Percentiles rank a stretch among this genome's conserved stretches.
These are phyloP conservation scores for Dicycla oo DNA, from an alignment of 2,888 invertebrate genomes.

Conservation along the genomic window DNA sequence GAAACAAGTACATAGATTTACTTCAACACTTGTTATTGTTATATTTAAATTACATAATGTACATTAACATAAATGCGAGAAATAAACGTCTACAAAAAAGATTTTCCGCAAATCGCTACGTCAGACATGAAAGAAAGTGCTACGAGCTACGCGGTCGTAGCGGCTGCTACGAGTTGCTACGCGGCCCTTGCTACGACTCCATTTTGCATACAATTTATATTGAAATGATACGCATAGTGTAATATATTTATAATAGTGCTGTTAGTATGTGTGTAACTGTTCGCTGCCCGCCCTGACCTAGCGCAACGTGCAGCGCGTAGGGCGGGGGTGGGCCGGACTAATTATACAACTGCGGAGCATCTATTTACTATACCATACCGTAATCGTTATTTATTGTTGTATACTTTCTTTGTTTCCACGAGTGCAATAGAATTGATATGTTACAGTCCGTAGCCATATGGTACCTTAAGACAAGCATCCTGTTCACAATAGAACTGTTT, in stretches of 20 bases:
- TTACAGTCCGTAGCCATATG: not conserved
- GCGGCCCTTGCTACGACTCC: slow-evolving; percentile 51
- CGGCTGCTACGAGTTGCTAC: slow-evolving; percentile 58
- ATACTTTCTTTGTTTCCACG: slow-evolving; percentile 35
- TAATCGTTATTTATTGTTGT: slow-evolving; percentile 22
- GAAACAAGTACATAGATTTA: slow-evolving; percentile 5
- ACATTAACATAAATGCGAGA: slow-evolving; percentile 18
- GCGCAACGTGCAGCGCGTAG: slow-evolving; percentile 64
- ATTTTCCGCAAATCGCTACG: slow-evolving; percentile 56
- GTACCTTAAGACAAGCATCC: not conserved
- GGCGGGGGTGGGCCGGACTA: slow-evolving; percentile 19
- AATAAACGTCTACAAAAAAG: slow-evolving; percentile 43
- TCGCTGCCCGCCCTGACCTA: slow-evolving; percentile 67
- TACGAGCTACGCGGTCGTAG: slow-evolving; percentile 61
- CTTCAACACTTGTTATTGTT: slow-evolving; percentile 39
- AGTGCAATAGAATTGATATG: not conserved
- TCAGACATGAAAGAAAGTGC: slow-evolving; percentile 64
- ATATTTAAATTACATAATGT: slow-evolving; percentile 46
- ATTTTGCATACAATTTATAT: slow-evolving; percentile 41
- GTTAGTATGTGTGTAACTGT: slow-evolving; percentile 38
- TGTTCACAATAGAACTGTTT: not conserved
- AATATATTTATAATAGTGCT: slow-evolving; percentile 10
- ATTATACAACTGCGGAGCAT: slow-evolving; percentile 32
- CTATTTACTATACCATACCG: slow-evolving; percentile 39
- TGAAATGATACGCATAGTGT: slow-evolving; percentile 30